Conservation (phyloP, 2,113 vertebrate genomes). For the Desmodus rotundus region DNA sequence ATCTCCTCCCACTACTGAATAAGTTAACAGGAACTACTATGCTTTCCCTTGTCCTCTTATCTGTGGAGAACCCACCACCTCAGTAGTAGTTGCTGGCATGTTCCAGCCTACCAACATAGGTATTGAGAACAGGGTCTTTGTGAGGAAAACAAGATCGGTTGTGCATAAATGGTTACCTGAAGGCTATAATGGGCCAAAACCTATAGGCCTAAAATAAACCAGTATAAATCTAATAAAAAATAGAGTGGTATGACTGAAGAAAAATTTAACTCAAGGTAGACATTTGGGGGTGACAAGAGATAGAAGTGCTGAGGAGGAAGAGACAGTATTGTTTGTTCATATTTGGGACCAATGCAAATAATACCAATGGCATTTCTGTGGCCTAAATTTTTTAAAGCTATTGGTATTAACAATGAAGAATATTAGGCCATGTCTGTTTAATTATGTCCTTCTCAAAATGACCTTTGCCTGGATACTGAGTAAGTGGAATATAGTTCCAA, state of each 20-base stretch:
- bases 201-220: neutral
- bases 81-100: neutral
- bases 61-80: neutral
- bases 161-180: neutral
- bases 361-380: neutral
- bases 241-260: neutral
- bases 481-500: neutral
- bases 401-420: neutral
- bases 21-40: neutral
- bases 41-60: neutral
- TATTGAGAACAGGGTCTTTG: neutral
- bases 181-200: neutral
- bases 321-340: neutral
- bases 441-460: neutral
- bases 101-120: neutral
- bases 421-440: neutral
- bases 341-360: neutral
- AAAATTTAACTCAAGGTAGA: neutral
- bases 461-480: neutral
- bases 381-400: neutral
- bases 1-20: neutral
- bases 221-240: neutral
- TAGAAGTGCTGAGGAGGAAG: neutral
- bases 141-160: neutral
- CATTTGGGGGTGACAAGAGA: neutral